A percentile compares a stretch with the other conserved stretches of the same genome.
These are phyloP conservation scores for Poeciliopsis presidionis DNA, from an alignment of 2,797 vertebrate species.

Conservation along the genomic window DNA sequence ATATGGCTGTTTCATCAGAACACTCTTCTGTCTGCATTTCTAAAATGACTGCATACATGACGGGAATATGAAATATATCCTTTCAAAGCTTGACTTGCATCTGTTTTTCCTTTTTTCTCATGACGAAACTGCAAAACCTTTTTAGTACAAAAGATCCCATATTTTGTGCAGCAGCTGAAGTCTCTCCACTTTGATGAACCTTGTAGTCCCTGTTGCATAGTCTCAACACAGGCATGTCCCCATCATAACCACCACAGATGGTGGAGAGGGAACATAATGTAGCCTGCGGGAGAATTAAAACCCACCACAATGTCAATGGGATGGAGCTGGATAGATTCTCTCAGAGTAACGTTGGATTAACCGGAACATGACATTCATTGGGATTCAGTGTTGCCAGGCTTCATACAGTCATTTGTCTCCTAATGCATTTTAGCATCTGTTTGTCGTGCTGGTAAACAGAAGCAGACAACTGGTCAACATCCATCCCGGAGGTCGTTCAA, in stretches of 20 bases:
- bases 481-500: background rate
- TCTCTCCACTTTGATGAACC: constrained; percentile 24
- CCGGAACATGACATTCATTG: background rate
- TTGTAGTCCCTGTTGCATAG: constrained; percentile 23
- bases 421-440: background rate
- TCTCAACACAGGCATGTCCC: constrained; percentile 15
- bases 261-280: constrained; percentile 8
- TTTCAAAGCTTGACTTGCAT: constrained; percentile 6
- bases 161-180: constrained; percentile 9
- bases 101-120: background rate
- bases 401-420: background rate
- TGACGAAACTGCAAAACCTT: background rate
- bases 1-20: constrained; percentile 16
- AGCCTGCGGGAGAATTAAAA: constrained; percentile 18
- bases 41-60: constrained; percentile 2
- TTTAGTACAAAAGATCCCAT: background rate
- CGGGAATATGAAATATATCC: background rate
- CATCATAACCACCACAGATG: constrained; percentile 32
- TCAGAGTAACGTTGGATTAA: background rate
- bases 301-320: constrained; percentile 13
- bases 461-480: background rate
- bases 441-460: background rate
- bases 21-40: background rate
- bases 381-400: background rate
- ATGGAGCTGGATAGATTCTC: background rate